phyloP scores from a whole-genome alignment of 2,888 invertebrate genomes.

The Coenonympha glycerion region DNA sequence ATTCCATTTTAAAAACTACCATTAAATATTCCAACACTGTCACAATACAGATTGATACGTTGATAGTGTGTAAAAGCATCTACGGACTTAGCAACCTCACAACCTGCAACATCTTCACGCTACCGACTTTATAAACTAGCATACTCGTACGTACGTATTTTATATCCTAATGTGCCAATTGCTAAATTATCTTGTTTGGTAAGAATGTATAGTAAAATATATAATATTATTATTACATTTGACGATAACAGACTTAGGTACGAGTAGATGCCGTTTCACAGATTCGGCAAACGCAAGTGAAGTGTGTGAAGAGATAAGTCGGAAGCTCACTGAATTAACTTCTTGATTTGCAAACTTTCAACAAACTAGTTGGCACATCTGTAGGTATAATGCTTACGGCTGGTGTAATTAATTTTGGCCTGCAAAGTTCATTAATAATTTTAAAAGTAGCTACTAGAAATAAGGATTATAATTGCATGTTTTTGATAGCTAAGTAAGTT shows the following conservation, averaged over 20 bases:
- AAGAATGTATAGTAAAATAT: no score
- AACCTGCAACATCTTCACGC: no score
- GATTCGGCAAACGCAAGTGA: no score
- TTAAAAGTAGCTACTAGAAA: background rate
- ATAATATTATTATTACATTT: no score
- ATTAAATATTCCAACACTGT: conserved; percentile 6
- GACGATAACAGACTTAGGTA: no score
- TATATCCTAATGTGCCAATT: no score
- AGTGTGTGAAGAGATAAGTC: no score
- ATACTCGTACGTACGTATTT: no score
- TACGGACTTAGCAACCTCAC: background rate
- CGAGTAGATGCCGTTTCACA: no score
- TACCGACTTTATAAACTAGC: no score
- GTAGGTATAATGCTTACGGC: background rate
- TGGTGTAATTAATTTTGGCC: background rate
- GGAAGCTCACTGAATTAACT: background rate
- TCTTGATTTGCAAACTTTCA: background rate
- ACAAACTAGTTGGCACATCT: background rate
- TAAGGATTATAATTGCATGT: background rate
- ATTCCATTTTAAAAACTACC: conserved; percentile 4
- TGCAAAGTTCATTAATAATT: background rate
- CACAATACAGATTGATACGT: conserved; percentile 3
- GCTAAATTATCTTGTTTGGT: no score
- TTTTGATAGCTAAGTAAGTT: background rate
- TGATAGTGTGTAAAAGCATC: background rate